These are phyloP conservation scores for Acrobeloides nanus DNA, from an alignment of 2,888 invertebrate genomes.

Conservation along the genomic window DNA sequence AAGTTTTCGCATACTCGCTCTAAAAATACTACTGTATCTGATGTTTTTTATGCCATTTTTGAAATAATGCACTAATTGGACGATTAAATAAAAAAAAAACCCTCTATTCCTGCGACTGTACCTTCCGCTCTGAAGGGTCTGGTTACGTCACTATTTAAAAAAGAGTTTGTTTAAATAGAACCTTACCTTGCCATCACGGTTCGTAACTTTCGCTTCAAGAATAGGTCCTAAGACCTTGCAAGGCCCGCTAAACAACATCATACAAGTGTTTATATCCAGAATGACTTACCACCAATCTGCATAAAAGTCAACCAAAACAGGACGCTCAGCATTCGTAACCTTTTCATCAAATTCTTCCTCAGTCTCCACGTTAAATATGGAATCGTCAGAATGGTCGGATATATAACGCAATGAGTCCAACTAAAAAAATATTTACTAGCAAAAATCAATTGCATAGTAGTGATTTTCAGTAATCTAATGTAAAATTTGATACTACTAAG, in stretches of 20 bases:
- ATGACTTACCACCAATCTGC: conserved; percentile 16
- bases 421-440: too few relatives aligned
- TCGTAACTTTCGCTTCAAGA: conserved; percentile 28
- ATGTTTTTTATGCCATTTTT: too few relatives aligned
- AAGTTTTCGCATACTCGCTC: too few relatives aligned
- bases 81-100: too few relatives aligned
- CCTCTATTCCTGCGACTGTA: too few relatives aligned
- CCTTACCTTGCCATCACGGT: conserved; percentile 16
- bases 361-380: conserved; percentile 7
- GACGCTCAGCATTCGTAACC: conserved; percentile 5
- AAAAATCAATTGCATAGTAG: too few relatives aligned
- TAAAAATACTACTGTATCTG: too few relatives aligned
- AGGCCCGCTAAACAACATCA: conserved; percentile 40
- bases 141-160: too few relatives aligned
- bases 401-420: conserved; percentile 1
- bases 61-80: too few relatives aligned
- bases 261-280: background rate
- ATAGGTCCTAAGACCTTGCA: conserved; percentile 42
- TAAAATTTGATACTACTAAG: too few relatives aligned
- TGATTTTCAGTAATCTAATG: too few relatives aligned
- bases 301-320: conserved; percentile 47
- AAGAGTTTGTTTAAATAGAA: background rate
- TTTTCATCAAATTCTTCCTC: conserved; percentile 17
- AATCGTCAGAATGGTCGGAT: background rate
- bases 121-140: too few relatives aligned